These are phyloP conservation scores for Phaethon lepturus DNA, from an alignment of 2,113 vertebrate genomes.

Conservation along the genomic window DNA sequence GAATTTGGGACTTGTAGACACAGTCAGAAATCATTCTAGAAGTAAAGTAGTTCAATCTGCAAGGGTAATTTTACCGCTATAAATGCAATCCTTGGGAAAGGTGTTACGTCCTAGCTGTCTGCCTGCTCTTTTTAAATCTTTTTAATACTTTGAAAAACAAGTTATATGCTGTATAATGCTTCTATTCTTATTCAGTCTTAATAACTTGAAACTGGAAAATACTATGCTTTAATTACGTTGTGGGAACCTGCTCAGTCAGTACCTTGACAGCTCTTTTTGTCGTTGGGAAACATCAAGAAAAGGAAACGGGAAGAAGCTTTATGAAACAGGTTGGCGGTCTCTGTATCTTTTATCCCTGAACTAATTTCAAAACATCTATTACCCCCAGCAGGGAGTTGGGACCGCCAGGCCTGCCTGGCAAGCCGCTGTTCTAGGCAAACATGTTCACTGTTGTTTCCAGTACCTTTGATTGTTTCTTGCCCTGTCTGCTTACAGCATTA, in stretches of 20 bases:
- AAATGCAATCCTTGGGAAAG: neutral
- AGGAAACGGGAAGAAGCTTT: neutral
- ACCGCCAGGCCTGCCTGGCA: neutral
- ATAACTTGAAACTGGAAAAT: neutral
- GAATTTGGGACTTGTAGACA: neutral
- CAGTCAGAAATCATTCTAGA: neutral
- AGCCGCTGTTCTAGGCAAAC: neutral
- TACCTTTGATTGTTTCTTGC: neutral
- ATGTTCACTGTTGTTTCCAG: neutral
- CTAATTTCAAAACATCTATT: rapidly evolving
- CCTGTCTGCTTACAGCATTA: neutral
- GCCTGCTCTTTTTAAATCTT: neutral
- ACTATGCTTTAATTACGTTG: rapidly evolving
- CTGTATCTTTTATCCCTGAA: neutral
- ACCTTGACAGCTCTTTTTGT: neutral
- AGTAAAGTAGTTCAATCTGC: neutral
- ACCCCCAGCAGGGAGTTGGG: neutral
- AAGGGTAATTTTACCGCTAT: rapidly evolving
- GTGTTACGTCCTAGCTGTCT: neutral
- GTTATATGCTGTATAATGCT: rapidly evolving
- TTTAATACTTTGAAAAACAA: neutral
- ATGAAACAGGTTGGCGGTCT: neutral
- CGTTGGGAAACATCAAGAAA: neutral
- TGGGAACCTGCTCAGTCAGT: neutral
- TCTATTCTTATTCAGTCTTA: neutral